These are phyloP conservation scores for Formica exsecta DNA, from an alignment of 1,140 invertebrate genomes.

Conservation along the genomic window DNA sequence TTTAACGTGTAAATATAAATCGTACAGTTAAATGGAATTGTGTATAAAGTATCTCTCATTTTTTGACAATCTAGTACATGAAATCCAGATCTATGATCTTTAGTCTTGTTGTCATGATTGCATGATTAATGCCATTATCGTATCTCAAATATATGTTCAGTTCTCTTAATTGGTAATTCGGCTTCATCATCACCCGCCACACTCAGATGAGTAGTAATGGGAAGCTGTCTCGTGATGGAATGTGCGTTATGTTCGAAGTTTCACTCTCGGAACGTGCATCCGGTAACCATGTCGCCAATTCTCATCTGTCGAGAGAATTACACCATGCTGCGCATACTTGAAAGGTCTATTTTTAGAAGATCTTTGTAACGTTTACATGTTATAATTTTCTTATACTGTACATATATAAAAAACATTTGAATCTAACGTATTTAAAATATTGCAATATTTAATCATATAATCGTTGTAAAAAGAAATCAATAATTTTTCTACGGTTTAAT, in stretches of 20 bases:
- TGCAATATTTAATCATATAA: neutral
- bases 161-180: conserved; percentile 33
- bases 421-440: neutral
- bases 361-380: neutral
- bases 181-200: conserved; percentile 7
- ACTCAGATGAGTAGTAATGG: conserved; percentile 37
- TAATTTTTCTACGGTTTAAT: neutral
- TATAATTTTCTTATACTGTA: neutral
- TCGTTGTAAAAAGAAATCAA: conserved; percentile 1
- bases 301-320: conserved; percentile 19
- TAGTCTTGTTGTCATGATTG: neutral
- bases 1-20: neutral
- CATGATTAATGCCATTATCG: conserved; percentile 26
- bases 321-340: neutral
- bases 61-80: neutral
- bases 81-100: neutral
- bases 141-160: neutral
- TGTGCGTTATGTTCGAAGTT: conserved; percentile 57
- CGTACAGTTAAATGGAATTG: neutral
- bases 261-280: conserved; percentile 64
- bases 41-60: neutral
- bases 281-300: conserved; percentile 7
- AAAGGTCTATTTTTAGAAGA: neutral
- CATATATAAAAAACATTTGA: neutral
- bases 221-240: conserved; percentile 58